These are phyloP conservation scores for Ecdyonurus torrentis DNA, from an alignment of 2,888 invertebrate species.

Conservation along the genomic window DNA sequence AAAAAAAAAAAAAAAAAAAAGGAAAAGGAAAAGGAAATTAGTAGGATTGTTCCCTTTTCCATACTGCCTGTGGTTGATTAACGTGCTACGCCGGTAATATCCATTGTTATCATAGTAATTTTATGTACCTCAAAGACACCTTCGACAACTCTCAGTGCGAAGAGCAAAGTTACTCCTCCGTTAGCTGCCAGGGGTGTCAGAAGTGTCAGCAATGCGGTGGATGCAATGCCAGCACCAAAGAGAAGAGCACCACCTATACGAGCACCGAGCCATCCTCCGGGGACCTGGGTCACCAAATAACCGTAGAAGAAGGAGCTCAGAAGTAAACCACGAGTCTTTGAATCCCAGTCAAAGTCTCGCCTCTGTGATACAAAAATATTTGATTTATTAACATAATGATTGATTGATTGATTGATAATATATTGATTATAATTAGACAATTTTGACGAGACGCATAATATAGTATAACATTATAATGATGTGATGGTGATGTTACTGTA, in stretches of 20 bases:
- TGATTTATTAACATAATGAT: no score
- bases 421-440: no score
- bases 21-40: no score
- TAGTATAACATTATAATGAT: no score
- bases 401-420: no score
- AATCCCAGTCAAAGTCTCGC: slow-evolving; percentile 69
- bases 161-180: slow-evolving; percentile 41
- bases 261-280: slow-evolving; percentile 70
- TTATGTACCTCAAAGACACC: slow-evolving; percentile 58
- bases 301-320: slow-evolving; percentile 82
- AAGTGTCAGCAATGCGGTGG: slow-evolving; percentile 61
- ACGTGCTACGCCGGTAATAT: background rate
- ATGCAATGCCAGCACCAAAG: slow-evolving; percentile 52
- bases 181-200: slow-evolving; percentile 63
- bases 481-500: no score
- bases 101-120: no score
- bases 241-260: slow-evolving; percentile 67
- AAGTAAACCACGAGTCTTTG: slow-evolving; percentile 56
- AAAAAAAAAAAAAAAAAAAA: background rate
- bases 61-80: no score
- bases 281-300: slow-evolving; percentile 61
- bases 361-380: slow-evolving; percentile 35
- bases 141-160: slow-evolving; percentile 59
- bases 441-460: no score
- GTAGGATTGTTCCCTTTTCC: background rate